Conservation (phyloP, 2,113 vertebrate species). For the Tachuris rubrigastra region DNA sequence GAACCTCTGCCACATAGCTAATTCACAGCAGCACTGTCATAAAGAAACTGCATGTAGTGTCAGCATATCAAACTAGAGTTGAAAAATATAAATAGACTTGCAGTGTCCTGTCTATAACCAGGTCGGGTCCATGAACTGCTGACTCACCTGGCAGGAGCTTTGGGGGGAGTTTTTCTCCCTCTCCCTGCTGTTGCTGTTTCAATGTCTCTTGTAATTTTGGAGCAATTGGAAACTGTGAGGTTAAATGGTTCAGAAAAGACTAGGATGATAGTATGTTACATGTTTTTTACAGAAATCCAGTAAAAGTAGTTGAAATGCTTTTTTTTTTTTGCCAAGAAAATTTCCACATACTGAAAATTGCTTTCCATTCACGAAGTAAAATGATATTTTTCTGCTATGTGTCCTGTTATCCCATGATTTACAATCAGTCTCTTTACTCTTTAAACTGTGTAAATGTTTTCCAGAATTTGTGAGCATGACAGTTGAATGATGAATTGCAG, state of each 20-base stretch:
- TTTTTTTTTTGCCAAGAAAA: not conserved
- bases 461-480: not conserved
- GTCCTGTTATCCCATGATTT: not conserved
- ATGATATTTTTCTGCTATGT: not conserved
- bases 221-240: not conserved
- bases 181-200: not conserved
- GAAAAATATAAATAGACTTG: not conserved
- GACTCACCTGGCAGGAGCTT: not conserved
- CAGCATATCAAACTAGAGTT: not conserved
- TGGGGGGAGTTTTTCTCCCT: not conserved
- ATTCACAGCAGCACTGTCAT: not conserved
- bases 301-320: not conserved
- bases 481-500: not conserved
- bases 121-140: accelerated
- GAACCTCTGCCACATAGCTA: not conserved
- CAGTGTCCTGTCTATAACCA: not conserved
- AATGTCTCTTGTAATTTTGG: not conserved
- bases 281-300: not conserved
- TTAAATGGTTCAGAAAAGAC: not conserved
- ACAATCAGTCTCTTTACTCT: not conserved
- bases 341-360: not conserved
- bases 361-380: not conserved
- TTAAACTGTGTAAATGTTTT: not conserved
- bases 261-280: not conserved
- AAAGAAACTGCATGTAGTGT: not conserved